These are phyloP conservation scores for Pagrus major DNA, from an alignment of 2,113 vertebrate species.

Conservation along the genomic window DNA sequence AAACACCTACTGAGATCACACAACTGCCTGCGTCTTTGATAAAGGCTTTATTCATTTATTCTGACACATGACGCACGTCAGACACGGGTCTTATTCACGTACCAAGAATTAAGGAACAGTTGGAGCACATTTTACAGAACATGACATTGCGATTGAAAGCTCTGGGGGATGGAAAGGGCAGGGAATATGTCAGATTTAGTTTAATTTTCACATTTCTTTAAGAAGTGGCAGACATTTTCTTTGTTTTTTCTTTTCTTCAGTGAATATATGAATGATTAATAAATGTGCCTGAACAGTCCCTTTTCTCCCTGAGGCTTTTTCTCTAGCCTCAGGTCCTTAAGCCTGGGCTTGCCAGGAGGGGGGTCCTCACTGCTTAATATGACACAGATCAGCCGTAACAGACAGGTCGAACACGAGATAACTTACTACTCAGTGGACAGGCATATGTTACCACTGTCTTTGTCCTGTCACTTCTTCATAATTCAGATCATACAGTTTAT, in stretches of 20 bases:
- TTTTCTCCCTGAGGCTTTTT: constrained; percentile 23
- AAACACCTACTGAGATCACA: constrained; percentile 63
- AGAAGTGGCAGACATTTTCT: constrained; percentile 1
- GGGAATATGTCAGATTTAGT: neutral
- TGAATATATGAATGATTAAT: constrained; percentile 12
- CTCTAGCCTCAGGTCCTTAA: constrained; percentile 38
- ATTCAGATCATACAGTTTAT: neutral
- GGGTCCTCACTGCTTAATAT: constrained; percentile 36
- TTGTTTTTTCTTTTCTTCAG: constrained; percentile 9
- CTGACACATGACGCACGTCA: constrained; percentile 1
- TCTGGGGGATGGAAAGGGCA: constrained; percentile 3
- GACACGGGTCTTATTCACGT: neutral
- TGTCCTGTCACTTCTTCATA: neutral
- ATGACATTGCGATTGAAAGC: constrained; percentile 16
- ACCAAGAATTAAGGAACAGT: neutral
- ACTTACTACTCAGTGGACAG: neutral
- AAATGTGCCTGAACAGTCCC: constrained; percentile 14
- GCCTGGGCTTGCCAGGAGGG: constrained; percentile 11
- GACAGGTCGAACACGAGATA: constrained; percentile 12
- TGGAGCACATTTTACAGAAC: neutral
- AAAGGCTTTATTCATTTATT: constrained; percentile 21
- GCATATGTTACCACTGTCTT: neutral
- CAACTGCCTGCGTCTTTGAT: constrained; percentile 11
- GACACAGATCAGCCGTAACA: constrained; percentile 27
- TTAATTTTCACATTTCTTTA: constrained; percentile 27